Conservation (phyloP, 2,888 invertebrate genomes). For the Drosophila mulleri region DNA sequence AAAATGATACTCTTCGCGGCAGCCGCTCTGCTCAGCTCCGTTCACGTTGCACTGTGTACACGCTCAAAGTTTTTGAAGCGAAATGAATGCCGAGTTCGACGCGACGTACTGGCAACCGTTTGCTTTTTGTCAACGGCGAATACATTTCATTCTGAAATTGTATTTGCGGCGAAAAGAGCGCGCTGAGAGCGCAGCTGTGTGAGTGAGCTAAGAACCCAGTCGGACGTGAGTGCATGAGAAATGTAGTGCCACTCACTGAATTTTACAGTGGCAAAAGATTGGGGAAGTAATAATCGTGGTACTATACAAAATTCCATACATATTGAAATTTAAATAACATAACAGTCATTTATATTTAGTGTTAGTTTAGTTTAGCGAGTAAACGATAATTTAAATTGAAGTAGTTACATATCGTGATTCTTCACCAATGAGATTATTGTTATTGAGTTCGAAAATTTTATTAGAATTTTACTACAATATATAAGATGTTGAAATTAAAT, state of each 20-base stretch:
- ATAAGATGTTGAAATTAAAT: not conserved
- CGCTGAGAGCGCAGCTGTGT: constrained; percentile 27
- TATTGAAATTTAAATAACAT: not conserved
- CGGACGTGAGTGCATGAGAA: constrained; percentile 31
- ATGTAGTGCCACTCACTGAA: not conserved
- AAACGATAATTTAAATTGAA: not conserved
- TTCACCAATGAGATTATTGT: not conserved
- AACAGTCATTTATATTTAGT: not conserved
- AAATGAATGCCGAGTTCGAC: constrained; percentile 74
- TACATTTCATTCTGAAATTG: constrained; percentile 76
- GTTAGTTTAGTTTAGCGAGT: not conserved
- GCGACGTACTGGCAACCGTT: constrained; percentile 62
- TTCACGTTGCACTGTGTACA: constrained; percentile 70
- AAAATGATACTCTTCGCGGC: constrained; percentile 61
- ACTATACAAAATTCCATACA: not conserved
- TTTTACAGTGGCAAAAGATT: not conserved
- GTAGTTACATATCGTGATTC: accelerated
- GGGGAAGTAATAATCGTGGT: not conserved
- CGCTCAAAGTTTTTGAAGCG: constrained; percentile 79
- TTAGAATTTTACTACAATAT: not conserved
- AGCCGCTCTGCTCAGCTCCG: constrained; percentile 63
- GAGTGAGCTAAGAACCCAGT: constrained; percentile 37
- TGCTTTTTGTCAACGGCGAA: constrained; percentile 65
- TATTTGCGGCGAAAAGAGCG: constrained; percentile 57
- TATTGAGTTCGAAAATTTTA: not conserved